A percentile compares a stretch with the other conserved stretches of the same genome.
phyloP scores from a whole-genome alignment of 2,888 invertebrate species.

The Aproaerema taeniolella region DNA sequence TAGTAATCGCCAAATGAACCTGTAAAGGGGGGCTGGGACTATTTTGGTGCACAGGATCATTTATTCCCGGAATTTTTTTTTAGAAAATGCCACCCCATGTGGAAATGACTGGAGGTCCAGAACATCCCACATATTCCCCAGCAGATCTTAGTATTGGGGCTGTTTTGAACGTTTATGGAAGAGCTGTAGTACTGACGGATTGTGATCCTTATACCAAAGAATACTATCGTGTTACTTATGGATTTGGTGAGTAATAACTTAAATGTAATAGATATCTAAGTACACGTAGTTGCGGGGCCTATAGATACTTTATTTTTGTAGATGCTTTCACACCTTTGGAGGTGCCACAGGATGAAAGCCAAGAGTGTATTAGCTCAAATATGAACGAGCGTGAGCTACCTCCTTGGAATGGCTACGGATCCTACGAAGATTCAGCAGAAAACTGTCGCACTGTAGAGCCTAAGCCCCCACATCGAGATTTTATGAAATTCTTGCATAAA shows the following conservation, averaged over 20 bases:
- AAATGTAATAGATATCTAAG: too few species aligned
- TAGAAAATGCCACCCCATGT: conserved; percentile 57
- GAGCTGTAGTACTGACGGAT: conserved; percentile 87
- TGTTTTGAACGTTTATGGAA: conserved; percentile 87
- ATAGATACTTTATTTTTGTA: conserved; percentile 25
- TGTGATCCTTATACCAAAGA: conserved; percentile 92
- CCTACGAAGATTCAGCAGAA: conserved; percentile 92
- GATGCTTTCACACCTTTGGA: conserved; percentile 81
- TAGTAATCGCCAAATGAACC: too few species aligned
- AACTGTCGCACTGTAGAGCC: conserved; percentile 90
- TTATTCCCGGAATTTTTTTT: too few species aligned
- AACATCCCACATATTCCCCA: conserved; percentile 77
- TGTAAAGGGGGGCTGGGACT: too few species aligned
- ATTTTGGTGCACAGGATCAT: too few species aligned
- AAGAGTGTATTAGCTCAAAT: conserved; percentile 39
- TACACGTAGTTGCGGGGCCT: too few species aligned
- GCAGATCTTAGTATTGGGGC: conserved; percentile 90
- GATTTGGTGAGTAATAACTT: conserved; percentile 73
- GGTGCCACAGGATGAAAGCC: conserved; percentile 53
- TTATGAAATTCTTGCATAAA: conserved; percentile 87
- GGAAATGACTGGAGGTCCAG: conserved; percentile 62
- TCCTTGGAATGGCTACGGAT: conserved; percentile 94
- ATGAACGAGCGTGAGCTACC: conserved; percentile 78
- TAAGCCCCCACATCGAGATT: conserved; percentile 85
- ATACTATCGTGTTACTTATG: conserved; percentile 86